Evolutionary conservation across 2,888 invertebrate species (phyloP).

Genomic region (Diploptera punctata): DNA sequence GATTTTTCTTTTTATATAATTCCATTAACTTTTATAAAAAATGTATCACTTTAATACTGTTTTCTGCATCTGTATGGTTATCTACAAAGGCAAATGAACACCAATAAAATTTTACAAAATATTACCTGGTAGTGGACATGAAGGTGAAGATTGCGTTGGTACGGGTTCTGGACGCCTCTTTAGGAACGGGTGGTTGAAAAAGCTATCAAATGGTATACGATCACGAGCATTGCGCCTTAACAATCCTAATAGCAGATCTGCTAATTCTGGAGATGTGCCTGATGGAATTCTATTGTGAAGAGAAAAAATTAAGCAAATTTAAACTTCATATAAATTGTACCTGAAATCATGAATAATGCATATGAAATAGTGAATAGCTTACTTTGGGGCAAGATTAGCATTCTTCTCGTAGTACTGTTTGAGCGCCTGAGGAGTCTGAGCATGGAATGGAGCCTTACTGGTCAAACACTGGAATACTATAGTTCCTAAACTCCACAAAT

Average conservation of each 20-base stretch:
- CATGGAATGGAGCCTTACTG: slow-evolving; percentile 98
- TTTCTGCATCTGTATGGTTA: no score
- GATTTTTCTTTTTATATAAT: no score
- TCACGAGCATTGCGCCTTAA: slow-evolving; percentile 93
- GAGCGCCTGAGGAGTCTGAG: slow-evolving; percentile 95
- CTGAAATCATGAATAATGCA: no score
- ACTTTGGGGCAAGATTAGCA: slow-evolving; percentile 88
- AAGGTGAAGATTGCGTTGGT: slow-evolving; percentile 25
- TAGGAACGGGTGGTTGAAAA: slow-evolving; percentile 91
- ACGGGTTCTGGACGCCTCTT: slow-evolving; percentile 24
- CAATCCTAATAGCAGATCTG: slow-evolving; percentile 84
- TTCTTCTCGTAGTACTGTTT: slow-evolving; percentile 98
- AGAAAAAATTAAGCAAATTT: background rate
- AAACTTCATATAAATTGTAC: no score
- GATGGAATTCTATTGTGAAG: slow-evolving; percentile 79
- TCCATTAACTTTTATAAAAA: no score
- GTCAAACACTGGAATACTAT: slow-evolving; percentile 99
- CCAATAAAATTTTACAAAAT: no score
- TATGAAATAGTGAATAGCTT: no score
- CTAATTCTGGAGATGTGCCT: slow-evolving; percentile 89
- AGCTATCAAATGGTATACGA: slow-evolving; percentile 94
- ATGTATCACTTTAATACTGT: no score
- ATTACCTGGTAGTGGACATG: slow-evolving; percentile 51
- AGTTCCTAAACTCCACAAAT: slow-evolving; percentile 98
- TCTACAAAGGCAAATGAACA: no score